Base-by-base conservation (phyloP, 1,140 invertebrate species). In the Drosophila kikkawai region DNA sequence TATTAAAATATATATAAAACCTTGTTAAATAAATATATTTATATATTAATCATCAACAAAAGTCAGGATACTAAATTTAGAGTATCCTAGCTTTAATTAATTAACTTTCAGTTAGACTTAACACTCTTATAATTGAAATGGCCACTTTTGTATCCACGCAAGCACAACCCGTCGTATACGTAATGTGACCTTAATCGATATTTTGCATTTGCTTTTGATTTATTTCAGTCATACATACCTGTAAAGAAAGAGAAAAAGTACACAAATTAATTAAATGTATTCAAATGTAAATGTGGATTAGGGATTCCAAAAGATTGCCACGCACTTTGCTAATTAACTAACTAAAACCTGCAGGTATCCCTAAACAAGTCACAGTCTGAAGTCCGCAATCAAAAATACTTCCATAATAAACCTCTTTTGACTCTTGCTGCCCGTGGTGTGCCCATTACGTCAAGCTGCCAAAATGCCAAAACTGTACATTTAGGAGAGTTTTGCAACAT, bases 321-420 rank as follows among this genome's bases (percentile, higher is more conserved):
- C 70, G 76, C 84, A 88, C 76, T 86, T 86, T 83, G 76, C 67
- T 80, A 88, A 86, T 86, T 86, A 86, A 82, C 83, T 73, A 57
- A 53, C 48, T 48, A 61, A 29, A 55, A 45, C 47, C 50, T 63
- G 56, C 60, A 76, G 60, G 17, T 64, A 55, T 57, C 80, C 60
- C 36, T 56, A 65, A 15, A 64, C 55, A 29, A 73, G 17, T 15
- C 34, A 3, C 13, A 4, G 36, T 22, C 32, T 17, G 50, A 7
- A 13, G 36, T 22, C 32, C 17, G 32, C 50, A 19, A 55, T 39
- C 34, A 9, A 7, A 39, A 56, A 39, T 39, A 19, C 9, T 0
- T 22, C 15, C 44, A 17, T 59, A 59, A 32, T 41, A 48, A 48
- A 53, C 45, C 79, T 68, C 57, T 15, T 47, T 47, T 65, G 74